Evolutionary conservation across 2,113 vertebrate genomes (phyloP), one percentile per base, ranked within the genome.

Genomic region (Speoplatyrhinus poulsoni): DNA sequence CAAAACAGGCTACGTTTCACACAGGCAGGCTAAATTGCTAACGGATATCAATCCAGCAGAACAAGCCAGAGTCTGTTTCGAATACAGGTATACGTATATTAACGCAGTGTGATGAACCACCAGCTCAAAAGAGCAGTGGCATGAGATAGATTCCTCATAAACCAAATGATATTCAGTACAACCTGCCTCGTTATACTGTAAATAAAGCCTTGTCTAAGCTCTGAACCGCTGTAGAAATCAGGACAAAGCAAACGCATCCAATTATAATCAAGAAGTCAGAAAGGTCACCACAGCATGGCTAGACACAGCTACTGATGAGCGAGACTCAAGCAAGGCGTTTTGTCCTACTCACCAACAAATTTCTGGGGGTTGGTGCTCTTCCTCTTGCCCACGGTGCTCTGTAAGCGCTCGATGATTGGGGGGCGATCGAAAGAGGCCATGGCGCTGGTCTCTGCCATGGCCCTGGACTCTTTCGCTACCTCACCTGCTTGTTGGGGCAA

Each of bases 351-450:
- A 99, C 98, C 98, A 88, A 99, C 95, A 95, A 99, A 99, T 91
- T 99, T 99, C 90, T 99, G 98, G 79, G 98, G 98, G 60, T 95
- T 98, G 89, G 96, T 97, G 92, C 97, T 99, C 94, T 99, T 99
- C 92, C 98, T 95, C 89, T 99, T 99, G 91, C 96, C 96, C 90
- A 98, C 93, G 77, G 94, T 97, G 90, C 93, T 96, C 56, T 95
- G 94, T 86, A 99, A 90, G 87, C 96, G 94, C 92, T 99, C 98
- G 89, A 98, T 98, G 86, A 98, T 96, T 81, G 97, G 96, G 57
- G 97, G 96, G 89, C 96, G 95, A 85, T 99, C 95, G 89, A 97
- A 98, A 85, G 95, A 88, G 76, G 92, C 92, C 91, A 96, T 89
- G 90, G 89, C 88, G 88, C 94, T 91, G 76, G 93, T 89, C 85